Base-by-base conservation (phyloP, 1,140 invertebrate species). In the Samia ricini region DNA sequence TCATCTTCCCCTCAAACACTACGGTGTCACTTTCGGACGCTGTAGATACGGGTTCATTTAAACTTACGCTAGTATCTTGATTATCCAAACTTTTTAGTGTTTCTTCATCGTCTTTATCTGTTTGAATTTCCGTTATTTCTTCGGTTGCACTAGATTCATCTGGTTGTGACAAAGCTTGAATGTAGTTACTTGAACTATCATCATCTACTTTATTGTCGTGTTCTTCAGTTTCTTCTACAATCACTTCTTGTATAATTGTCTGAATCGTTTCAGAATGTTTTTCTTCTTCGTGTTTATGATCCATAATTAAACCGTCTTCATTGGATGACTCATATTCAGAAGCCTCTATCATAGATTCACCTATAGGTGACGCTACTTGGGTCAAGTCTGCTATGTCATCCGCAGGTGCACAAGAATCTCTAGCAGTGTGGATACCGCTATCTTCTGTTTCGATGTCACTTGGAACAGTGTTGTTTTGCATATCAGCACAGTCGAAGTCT, bases 401-500 rank as follows among this genome's bases (percentile, higher is more conserved):
- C 76, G 94, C 94, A 4, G 95, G 94, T 22, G 93, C 94, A 72
- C 94, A 95, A 18, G 94, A 95, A 20, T 95, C 95, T 77, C 95
- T 94, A 1, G 94, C 94, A 23, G 95, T 96, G 69, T 96, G 95
- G 58, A 96, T 96, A 3, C 95, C 95, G 60, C 95, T 96, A 71
- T 96, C 95, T 79, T 96, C 95, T 12, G 94, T 91, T 83, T 96
- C 94, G 8, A 94, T 95, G 59, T 95, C 94, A 56, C 91, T 92
- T 33, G 86, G 85, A 36, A 91, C 87, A 22, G 88, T 87, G 62
- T 88, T 85, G 64, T 90, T 88, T 66, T 88, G 86, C 78, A 88
- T 91, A 78, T 78, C 91, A 66, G 42, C 84, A 76, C 76, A 93
- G 89, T 85, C 94, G 85, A 80, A 93, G 70, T 86, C 94, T 91